A percentile compares a stretch with the other conserved stretches of the same genome.
Evolutionary conservation across 1,140 invertebrate genomes (phyloP).

Genomic region (Epicauta chinensis): DNA sequence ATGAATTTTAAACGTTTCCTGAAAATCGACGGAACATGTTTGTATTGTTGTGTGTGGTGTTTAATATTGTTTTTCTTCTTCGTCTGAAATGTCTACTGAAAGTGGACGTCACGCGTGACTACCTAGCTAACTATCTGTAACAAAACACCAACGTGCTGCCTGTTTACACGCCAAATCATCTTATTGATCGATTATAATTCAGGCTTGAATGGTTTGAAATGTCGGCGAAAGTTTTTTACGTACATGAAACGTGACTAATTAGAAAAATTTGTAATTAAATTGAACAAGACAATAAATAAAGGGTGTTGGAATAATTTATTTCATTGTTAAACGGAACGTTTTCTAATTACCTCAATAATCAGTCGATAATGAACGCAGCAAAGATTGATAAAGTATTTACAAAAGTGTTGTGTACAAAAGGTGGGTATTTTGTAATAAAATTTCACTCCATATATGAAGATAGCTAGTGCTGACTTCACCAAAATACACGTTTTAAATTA

Average conservation of each 20-base stretch:
- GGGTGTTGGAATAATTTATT: too few relatives aligned
- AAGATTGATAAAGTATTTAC: too few relatives aligned
- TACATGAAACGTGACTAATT: neutral
- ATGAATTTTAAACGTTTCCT: too few relatives aligned
- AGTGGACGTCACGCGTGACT: conserved; percentile 14
- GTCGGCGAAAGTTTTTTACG: neutral
- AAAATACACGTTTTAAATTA: neutral
- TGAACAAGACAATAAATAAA: too few relatives aligned
- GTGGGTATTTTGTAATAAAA: neutral
- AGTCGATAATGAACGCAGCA: too few relatives aligned
- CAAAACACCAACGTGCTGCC: conserved; percentile 11
- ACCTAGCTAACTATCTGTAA: conserved; percentile 16
- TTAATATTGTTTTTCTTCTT: too few relatives aligned
- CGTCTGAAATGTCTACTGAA: neutral
- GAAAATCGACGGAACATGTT: too few relatives aligned
- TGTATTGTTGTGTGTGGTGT: too few relatives aligned
- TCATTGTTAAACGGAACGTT: too few relatives aligned
- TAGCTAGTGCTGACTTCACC: neutral
- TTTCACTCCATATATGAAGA: neutral
- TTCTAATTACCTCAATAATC: too few relatives aligned
- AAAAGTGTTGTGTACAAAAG: too few relatives aligned
- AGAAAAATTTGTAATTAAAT: too few relatives aligned
- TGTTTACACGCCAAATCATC: conserved; percentile 16
- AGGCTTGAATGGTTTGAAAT: neutral
- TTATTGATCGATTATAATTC: conserved; percentile 1